Base-by-base conservation (phyloP, 2,113 vertebrate species). In the Corythornis madagascariensis region DNA sequence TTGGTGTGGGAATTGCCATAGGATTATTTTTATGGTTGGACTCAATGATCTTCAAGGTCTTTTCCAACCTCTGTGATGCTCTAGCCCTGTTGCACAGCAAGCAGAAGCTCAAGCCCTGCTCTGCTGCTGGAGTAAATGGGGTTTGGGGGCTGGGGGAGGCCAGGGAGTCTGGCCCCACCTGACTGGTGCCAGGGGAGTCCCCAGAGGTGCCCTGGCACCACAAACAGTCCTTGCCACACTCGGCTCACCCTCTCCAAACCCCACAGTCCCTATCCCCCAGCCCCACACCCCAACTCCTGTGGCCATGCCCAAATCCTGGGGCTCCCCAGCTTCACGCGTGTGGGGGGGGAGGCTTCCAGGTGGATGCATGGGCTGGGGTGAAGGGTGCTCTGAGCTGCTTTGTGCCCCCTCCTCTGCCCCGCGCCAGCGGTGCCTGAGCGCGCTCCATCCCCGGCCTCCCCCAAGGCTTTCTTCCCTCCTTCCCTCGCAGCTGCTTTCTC, bases 401-500 rank as follows among this genome's bases (percentile, higher is more conserved):
- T 7, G 3, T 33, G 76, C 73, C 24, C 5, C 71, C 35, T 40
- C 83, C 75, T 72, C 28, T 6, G 9, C 59, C 63, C 80, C 1
- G 4, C 2, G 4, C 52, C 16, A 4, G 71, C 2, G 3, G 26
- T 7, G 70, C 19, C 76, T 48, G 91, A 59, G 84, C 11, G 1
- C 22, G 77, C 71, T 94, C 66, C 90, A 24, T 42, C 59, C 22
- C 45, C 5, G 0, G 65, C 82, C 89, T 79, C 75, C 89, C 66
- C 71, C 56, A 4, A 28, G 21, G 59, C 84, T 73, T 14, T 3
- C 86, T 31, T 70, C 42, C 92, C 89, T 74, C 67, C 80, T 78
- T 93, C 72, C 91, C 89, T 96, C 94, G 53, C 97, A 95, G 95
- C 95, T 95, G 94, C 93, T 79, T 95, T 91, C 93, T 96, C 96